These are phyloP conservation scores for Falco naumanni DNA, from an alignment of 2,797 vertebrate genomes.

Conservation along the genomic window DNA sequence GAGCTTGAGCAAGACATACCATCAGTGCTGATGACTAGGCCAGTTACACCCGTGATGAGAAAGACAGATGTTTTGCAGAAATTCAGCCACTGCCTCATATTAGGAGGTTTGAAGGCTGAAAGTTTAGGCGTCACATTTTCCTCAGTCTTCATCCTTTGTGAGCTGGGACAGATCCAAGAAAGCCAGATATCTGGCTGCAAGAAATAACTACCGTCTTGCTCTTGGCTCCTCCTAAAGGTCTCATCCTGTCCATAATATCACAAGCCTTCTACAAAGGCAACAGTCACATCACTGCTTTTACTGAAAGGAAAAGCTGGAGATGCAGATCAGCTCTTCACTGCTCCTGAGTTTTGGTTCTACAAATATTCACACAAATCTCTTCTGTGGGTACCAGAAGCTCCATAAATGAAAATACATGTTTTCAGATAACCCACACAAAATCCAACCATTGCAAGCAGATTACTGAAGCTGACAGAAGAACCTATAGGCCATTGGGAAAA, in stretches of 20 bases:
- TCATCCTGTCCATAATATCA: fast-evolving
- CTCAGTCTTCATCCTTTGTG: neutral
- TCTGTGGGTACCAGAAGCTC: neutral
- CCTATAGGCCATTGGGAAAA: neutral
- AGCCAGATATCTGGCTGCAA: neutral
- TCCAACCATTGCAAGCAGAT: neutral
- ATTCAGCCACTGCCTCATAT: neutral
- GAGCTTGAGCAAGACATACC: neutral
- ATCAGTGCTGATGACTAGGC: neutral
- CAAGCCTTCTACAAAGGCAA: neutral
- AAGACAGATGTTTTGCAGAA: conserved; percentile 46
- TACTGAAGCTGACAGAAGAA: neutral
- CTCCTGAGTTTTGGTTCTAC: neutral
- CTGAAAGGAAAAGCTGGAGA: neutral
- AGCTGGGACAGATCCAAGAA: neutral
- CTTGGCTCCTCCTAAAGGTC: neutral
- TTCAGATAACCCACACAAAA: neutral
- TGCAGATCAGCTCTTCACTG: neutral
- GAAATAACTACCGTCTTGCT: neutral
- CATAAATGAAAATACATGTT: neutral
- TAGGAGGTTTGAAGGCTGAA: neutral
- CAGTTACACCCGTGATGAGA: conserved; percentile 24
- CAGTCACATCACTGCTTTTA: neutral
- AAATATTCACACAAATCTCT: neutral
- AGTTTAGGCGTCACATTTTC: neutral